Evolutionary conservation across 1,140 invertebrate genomes (phyloP), one percentile per base, ranked within the genome.

Genomic region (Yoshiicerus persimilis): DNA sequence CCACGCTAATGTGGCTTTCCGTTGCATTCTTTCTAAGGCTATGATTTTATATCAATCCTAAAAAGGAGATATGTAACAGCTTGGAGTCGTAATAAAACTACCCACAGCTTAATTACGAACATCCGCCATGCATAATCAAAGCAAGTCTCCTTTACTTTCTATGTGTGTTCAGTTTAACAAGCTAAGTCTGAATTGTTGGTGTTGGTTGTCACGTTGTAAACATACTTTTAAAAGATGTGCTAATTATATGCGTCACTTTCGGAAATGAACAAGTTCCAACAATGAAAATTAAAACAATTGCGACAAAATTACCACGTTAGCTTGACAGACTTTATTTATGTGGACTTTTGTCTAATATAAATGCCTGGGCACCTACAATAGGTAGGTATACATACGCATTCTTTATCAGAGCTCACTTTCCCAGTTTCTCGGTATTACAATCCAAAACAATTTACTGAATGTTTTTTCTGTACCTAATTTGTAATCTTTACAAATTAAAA

Each of bases 221-320:
- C 75, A 38, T 38, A 23, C 75, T 80, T 80, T 30, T 80, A n/a
- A 80, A 80, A 32, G 75, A 80, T 80, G 75, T 80, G 75, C 75
- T 80, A 80, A 80, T 80, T 80, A 32, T 32, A 80, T 38, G 16
- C 34, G 75, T 80, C 75, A 80, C 20, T 80, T 80, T 80, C 34
- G 4, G n/a, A 80, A 80, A 36, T 38, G 32, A 80, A 80, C 34
- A 80, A 80, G 75, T 80, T 80, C 38, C 32, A 23, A 38, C 75
- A 20, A 36, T 34, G 20, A 32, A 38, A 20, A 20, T 32, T 16
- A 47, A 23, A 64, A 64, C 66, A 34, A 30, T 20, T 2, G 47
- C 8, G 47, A n/a, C 47, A 56, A n/a, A 56, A 56, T 56, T 16
- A n/a, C 47, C 47, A 56, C 20, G 20, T 16, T 56, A n/a, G 47